Conservation (phyloP, 1,140 invertebrate species). For the Physella acuta region DNA sequence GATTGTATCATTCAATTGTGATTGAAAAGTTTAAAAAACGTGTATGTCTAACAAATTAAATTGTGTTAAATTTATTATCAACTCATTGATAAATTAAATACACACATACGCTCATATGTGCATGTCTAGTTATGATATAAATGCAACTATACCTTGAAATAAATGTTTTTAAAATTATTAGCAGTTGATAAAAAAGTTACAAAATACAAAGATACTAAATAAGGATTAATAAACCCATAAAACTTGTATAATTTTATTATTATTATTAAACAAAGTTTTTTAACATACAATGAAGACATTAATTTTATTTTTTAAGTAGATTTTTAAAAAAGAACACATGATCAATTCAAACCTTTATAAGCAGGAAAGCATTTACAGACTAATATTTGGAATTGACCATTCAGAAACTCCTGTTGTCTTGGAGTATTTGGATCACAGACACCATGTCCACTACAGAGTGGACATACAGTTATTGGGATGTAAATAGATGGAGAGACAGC, state of each 20-base stretch:
- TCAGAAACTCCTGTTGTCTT: neutral
- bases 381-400: conserved; percentile 1
- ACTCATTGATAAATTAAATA: too few species aligned
- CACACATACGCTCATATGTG: too few species aligned
- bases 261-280: neutral
- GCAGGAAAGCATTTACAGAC: conserved; percentile 2
- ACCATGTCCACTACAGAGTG: neutral
- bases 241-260: neutral
- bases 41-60: too few species aligned
- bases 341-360: conserved; percentile 4
- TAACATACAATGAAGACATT: neutral
- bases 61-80: too few species aligned
- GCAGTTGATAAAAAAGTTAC: neutral
- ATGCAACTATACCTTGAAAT: too few species aligned
- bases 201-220: neutral
- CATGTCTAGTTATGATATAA: too few species aligned
- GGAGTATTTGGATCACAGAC: neutral
- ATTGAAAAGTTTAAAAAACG: too few species aligned
- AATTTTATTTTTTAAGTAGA: neutral
- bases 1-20: too few species aligned
- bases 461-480: neutral
- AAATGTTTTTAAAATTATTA: too few species aligned
- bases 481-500: neutral
- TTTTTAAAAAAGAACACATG: neutral
- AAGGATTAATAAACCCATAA: neutral